A percentile compares a stretch with the other conserved stretches of the same genome.
Evolutionary conservation across 2,113 vertebrate genomes (phyloP).

Genomic region (Naja naja): DNA sequence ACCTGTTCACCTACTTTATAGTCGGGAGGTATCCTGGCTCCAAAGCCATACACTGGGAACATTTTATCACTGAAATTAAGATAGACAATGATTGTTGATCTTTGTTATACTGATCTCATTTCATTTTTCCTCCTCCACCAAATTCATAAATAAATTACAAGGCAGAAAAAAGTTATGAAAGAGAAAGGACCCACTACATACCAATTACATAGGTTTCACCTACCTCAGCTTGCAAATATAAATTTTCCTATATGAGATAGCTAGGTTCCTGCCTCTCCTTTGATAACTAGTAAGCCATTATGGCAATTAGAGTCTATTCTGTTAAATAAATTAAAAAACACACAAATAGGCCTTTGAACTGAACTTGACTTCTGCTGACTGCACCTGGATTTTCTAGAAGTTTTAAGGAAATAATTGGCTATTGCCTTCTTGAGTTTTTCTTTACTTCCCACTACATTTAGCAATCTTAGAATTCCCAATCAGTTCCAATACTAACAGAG

Average conservation of each 20-base stretch:
- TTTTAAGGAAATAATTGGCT: neutral
- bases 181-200: neutral
- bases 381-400: neutral
- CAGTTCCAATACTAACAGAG: neutral
- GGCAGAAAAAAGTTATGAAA: conserved; percentile 2
- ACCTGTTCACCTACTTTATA: conserved; percentile 82
- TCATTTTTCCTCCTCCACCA: neutral
- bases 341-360: neutral
- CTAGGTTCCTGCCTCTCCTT: neutral
- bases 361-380: neutral
- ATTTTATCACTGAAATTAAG: conserved; percentile 92
- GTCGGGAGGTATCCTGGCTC: conserved; percentile 93
- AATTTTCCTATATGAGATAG: neutral
- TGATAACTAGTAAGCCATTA: neutral
- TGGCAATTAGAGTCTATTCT: neutral
- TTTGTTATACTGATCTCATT: conserved; percentile 23
- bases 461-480: neutral
- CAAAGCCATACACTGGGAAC: conserved; percentile 98
- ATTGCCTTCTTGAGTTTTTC: neutral
- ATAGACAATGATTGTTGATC: neutral
- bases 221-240: neutral
- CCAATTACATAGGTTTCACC: neutral
- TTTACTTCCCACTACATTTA: neutral
- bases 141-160: conserved; percentile 14
- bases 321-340: no score